Conservation (phyloP, 2,888 invertebrate genomes). For the Rhorus exstirpatorius region DNA sequence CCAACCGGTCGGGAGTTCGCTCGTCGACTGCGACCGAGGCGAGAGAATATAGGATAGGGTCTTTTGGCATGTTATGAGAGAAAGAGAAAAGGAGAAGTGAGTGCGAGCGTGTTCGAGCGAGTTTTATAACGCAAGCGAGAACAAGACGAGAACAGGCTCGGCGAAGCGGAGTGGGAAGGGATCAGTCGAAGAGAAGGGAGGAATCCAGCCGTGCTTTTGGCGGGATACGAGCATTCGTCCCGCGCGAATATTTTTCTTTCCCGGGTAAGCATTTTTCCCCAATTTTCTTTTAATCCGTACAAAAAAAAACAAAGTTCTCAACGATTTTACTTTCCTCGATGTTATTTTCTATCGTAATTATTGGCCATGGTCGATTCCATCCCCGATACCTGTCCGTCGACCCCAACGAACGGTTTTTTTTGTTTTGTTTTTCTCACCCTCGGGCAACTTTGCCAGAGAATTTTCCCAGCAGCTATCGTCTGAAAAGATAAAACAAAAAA, state of each 20-base stretch:
- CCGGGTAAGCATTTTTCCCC: neutral
- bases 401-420: too few species aligned
- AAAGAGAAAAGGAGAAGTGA: neutral
- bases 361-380: too few species aligned
- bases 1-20: slow-evolving; percentile 13
- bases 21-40: slow-evolving; percentile 51
- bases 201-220: slow-evolving; percentile 4
- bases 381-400: too few species aligned
- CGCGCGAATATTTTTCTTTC: too few species aligned
- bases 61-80: slow-evolving; percentile 14
- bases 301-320: too few species aligned
- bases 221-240: slow-evolving; percentile 36
- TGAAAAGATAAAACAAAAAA: too few species aligned
- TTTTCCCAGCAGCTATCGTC: too few species aligned
- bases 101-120: slow-evolving; percentile 9
- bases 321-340: too few species aligned
- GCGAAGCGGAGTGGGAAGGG: neutral
- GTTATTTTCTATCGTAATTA: too few species aligned
- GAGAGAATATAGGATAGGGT: neutral
- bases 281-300: too few species aligned
- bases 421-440: too few species aligned
- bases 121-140: slow-evolving; percentile 13
- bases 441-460: too few species aligned
- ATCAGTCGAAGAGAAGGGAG: neutral
- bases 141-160: neutral